These are phyloP conservation scores for Sebastes matsubarae DNA, from an alignment of 2,797 vertebrate species.

Conservation along the genomic window DNA sequence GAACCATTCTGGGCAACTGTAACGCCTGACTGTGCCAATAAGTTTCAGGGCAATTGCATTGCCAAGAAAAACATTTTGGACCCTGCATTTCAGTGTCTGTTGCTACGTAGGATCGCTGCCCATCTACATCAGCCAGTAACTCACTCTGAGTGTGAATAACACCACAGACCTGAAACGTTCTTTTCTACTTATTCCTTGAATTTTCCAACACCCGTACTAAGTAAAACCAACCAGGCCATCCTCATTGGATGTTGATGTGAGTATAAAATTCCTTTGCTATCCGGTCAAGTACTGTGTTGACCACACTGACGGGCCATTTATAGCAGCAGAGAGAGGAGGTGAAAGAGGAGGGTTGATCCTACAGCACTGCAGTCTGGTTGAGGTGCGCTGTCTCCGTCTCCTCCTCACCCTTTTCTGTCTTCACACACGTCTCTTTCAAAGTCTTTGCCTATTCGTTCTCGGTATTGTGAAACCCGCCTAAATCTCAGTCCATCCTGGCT, in stretches of 20 bases:
- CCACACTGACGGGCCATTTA: conserved; percentile 20
- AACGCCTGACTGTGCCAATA: conserved; percentile 32
- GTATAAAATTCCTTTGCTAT: neutral
- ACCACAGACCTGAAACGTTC: conserved; percentile 47
- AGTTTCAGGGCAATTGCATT: conserved; percentile 45
- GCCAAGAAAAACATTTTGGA: conserved; percentile 66
- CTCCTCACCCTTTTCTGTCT: neutral
- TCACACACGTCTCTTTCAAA: neutral
- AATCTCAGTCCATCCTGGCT: conserved; percentile 3
- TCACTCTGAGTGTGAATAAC: conserved; percentile 44
- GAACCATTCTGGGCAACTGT: conserved; percentile 51
- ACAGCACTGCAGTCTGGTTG: conserved; percentile 44
- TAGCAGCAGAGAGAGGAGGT: conserved; percentile 25
- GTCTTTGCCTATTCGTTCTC: conserved; percentile 9
- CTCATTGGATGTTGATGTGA: conserved; percentile 1
- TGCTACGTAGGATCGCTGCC: conserved; percentile 30
- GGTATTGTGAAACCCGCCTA: neutral
- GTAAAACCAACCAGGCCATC: neutral
- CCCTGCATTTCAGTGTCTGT: conserved; percentile 36
- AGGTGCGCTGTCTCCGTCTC: conserved; percentile 17
- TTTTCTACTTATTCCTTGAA: conserved; percentile 26
- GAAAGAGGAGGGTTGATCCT: conserved; percentile 27
- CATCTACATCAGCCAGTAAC: conserved; percentile 22
- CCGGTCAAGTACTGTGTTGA: neutral
- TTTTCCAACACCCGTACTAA: neutral